These are phyloP conservation scores for Catalaphyllia jardinei DNA, from an alignment of 64 coral and sea anemone genomes.

Conservation along the genomic window DNA sequence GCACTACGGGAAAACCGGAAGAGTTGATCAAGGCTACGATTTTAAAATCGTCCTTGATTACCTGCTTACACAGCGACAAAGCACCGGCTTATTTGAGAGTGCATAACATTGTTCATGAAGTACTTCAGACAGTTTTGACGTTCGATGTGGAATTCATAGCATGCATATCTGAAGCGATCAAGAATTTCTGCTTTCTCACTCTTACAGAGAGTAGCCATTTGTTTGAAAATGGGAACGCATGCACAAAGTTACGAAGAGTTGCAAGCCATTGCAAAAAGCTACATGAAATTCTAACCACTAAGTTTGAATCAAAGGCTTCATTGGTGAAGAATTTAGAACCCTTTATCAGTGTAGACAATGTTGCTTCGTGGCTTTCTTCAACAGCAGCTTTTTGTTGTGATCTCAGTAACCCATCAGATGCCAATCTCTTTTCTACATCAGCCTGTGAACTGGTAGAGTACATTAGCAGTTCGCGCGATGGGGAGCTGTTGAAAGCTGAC, in stretches of 20 bases:
- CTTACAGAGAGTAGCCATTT: background rate
- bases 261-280: background rate
- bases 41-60: conserved; percentile 30
- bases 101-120: conserved; percentile 40
- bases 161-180: background rate
- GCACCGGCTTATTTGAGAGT: background rate
- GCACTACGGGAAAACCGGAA: conserved; percentile 7
- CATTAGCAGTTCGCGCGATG: background rate
- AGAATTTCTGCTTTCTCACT: background rate
- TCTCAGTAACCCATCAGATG: background rate
- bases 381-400: background rate
- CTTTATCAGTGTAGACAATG: background rate
- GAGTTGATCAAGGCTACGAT: conserved; percentile 15
- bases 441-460: background rate
- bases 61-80: background rate
- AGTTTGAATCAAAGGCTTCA: background rate
- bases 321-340: background rate
- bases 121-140: background rate
- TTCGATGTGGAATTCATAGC: background rate
- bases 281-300: background rate
- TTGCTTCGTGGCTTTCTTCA: background rate
- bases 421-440: background rate
- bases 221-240: background rate
- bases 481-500: background rate
- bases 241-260: background rate